phyloP scores from a whole-genome alignment of 2,113 vertebrate species.

The Heterochromis multidens region DNA sequence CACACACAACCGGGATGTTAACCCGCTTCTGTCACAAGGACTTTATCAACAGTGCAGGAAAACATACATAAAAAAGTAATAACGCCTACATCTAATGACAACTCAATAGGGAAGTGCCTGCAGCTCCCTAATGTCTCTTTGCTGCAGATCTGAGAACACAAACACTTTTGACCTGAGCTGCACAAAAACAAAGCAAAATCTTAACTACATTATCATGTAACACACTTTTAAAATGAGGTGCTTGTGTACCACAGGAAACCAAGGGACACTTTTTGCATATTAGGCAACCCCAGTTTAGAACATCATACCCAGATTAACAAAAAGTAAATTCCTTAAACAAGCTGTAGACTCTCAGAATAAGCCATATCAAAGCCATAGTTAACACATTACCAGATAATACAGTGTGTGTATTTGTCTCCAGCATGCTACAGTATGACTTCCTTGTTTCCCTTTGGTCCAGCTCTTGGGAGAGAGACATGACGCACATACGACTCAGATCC shows the following conservation, averaged over 20 bases:
- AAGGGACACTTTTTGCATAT: not conserved
- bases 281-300: not conserved
- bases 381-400: not conserved
- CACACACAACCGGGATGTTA: constrained; percentile 52
- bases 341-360: not conserved
- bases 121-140: constrained; percentile 14
- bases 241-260: not conserved
- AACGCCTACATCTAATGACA: constrained; percentile 21
- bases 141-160: not conserved
- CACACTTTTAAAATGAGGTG: not conserved
- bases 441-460: not conserved
- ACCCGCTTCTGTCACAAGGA: constrained; percentile 71
- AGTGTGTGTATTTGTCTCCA: not conserved
- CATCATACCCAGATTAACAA: not conserved
- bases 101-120: constrained; percentile 2
- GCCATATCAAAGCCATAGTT: not conserved
- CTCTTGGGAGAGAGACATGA: not conserved
- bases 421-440: not conserved
- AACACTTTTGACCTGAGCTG: not conserved
- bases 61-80: constrained; percentile 12
- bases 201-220: not conserved
- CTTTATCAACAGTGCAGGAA: constrained; percentile 44
- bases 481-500: not conserved
- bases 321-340: not conserved
- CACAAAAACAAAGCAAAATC: not conserved